These are phyloP conservation scores for Amphiprion ocellaris DNA, from an alignment of 2,113 vertebrate species.

Conservation along the genomic window DNA sequence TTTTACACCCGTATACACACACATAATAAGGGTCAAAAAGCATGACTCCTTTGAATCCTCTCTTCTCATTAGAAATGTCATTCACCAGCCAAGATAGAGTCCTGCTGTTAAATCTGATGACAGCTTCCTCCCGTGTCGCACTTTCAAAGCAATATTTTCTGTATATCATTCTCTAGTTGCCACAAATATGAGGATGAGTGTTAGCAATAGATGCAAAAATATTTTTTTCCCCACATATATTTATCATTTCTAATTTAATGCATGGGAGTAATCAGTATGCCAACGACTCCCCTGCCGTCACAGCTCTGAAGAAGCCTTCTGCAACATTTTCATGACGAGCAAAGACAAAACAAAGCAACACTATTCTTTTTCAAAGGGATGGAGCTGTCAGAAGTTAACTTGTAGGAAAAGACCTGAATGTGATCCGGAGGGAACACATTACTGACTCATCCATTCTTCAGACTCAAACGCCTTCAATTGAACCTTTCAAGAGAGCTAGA, in stretches of 20 bases:
- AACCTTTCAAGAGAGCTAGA: constrained; percentile 44
- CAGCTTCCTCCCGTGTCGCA: constrained; percentile 29
- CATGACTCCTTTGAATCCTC: constrained; percentile 10
- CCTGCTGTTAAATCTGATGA: constrained; percentile 25
- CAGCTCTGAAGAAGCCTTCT: constrained; percentile 46
- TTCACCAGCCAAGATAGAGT: constrained; percentile 2
- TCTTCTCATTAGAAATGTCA: constrained; percentile 10
- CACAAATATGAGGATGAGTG: constrained; percentile 21
- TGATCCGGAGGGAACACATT: constrained; percentile 51
- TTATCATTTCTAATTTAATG: constrained; percentile 68
- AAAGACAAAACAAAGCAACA: constrained; percentile 37
- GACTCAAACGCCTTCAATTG: constrained; percentile 32
- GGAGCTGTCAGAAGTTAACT: constrained; percentile 61
- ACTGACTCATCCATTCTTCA: constrained; percentile 51
- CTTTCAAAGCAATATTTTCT: constrained; percentile 29
- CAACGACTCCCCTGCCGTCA: constrained; percentile 46
- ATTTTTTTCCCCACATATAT: constrained; percentile 35
- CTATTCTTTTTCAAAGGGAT: constrained; percentile 26
- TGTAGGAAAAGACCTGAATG: constrained; percentile 42
- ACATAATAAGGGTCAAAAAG: constrained; percentile 28
- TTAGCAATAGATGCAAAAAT: constrained; percentile 43
- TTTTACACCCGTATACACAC: background rate
- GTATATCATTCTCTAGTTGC: constrained; percentile 22
- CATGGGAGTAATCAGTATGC: constrained; percentile 53
- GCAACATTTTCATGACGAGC: constrained; percentile 28